phyloP scores from a whole-genome alignment of 2,113 vertebrate species.

The Ctenomys sociabilis region DNA sequence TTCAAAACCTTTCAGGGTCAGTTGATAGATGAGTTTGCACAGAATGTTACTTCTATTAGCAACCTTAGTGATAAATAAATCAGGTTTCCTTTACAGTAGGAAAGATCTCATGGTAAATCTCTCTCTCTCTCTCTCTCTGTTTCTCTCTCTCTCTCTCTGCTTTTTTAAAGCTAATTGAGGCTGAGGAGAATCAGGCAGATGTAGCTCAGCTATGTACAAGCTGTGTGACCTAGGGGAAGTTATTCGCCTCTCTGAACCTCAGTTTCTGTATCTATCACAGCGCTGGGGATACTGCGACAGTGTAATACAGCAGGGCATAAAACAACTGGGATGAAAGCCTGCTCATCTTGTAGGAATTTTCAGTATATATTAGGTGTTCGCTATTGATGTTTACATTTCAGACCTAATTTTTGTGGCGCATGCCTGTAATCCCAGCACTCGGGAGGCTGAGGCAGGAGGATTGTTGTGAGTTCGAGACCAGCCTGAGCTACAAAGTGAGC shows the following conservation, averaged over 20 bases:
- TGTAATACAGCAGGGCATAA: background rate
- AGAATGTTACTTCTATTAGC: constrained; percentile 7
- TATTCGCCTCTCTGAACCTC: constrained; percentile 40
- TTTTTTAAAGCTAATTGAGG: background rate
- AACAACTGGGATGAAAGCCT: background rate
- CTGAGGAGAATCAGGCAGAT: background rate
- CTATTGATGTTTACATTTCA: too few species aligned
- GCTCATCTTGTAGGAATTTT: background rate
- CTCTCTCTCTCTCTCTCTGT: too few species aligned
- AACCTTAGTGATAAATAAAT: constrained; percentile 26
- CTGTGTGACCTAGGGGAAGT: constrained; percentile 8
- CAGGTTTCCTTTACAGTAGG: background rate
- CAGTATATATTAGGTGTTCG: background rate
- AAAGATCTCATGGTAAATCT: background rate
- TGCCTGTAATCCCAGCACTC: too few species aligned
- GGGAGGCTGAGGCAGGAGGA: too few species aligned
- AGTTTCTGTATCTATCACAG: background rate
- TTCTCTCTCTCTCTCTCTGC: too few species aligned
- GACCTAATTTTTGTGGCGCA: too few species aligned
- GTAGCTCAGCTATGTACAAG: background rate
- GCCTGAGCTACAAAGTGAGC: too few species aligned
- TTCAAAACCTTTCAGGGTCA: constrained; percentile 22
- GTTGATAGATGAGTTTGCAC: constrained; percentile 8
- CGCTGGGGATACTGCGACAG: background rate
- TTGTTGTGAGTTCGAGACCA: too few species aligned